A percentile compares a stretch with the other conserved stretches of the same genome.
Evolutionary conservation across 2,797 vertebrate genomes (phyloP).

Genomic region (Siniperca scherzeri): DNA sequence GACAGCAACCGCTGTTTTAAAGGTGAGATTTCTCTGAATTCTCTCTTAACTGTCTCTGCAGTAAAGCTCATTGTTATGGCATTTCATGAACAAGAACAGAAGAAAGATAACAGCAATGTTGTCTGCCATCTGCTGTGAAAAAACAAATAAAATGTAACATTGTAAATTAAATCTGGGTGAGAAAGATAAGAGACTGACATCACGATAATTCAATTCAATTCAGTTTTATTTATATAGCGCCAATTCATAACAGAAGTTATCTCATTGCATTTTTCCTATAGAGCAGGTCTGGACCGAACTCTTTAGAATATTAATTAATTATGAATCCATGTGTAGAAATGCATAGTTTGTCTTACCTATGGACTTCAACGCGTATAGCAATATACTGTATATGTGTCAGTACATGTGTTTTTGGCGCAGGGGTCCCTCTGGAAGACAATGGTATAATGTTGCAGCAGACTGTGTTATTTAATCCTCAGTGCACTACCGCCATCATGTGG

Average conservation of each 20-base stretch:
- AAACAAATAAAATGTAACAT: background rate
- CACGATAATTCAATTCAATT: background rate
- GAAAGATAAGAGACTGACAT: background rate
- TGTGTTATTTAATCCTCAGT: background rate
- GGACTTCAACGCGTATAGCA: background rate
- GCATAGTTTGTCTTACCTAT: no score
- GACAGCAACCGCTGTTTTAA: background rate
- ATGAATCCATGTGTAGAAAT: background rate
- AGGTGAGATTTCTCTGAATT: background rate
- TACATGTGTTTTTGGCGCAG: background rate
- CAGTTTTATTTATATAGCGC: no score
- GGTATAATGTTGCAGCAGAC: background rate
- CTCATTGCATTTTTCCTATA: no score
- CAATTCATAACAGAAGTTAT: no score
- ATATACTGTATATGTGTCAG: fast-evolving
- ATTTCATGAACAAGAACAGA: background rate
- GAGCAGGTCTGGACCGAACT: no score
- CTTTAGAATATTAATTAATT: no score
- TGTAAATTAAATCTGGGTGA: background rate
- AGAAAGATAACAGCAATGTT: background rate
- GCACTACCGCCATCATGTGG: constrained; percentile 54
- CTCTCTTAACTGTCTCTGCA: background rate
- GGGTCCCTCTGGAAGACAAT: constrained; percentile 4
- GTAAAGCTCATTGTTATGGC: background rate
- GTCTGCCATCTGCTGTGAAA: background rate